Conservation (phyloP, 2,113 vertebrate genomes). For the Merops nubicus region DNA sequence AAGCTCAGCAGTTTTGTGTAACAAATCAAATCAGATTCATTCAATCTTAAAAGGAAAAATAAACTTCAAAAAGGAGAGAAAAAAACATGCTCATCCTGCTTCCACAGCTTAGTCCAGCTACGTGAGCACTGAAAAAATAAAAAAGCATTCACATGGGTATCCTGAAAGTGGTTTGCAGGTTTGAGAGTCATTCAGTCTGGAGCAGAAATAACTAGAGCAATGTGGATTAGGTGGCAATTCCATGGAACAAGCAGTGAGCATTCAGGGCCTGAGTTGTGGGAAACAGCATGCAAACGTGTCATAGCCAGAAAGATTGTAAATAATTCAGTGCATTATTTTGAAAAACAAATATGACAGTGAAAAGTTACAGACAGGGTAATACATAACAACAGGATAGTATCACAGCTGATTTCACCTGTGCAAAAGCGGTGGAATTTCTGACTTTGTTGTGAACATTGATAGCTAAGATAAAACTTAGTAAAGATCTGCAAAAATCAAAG, state of each 20-base stretch:
- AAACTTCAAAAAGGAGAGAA: rapidly evolving
- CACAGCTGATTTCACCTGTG: not conserved
- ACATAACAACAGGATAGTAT: not conserved
- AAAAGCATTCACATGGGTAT: not conserved
- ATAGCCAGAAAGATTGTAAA: not conserved
- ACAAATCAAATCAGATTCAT: not conserved
- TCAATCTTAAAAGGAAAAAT: not conserved
- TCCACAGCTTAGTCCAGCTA: not conserved
- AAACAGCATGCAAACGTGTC: not conserved
- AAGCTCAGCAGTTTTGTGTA: not conserved
- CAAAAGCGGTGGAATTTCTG: not conserved
- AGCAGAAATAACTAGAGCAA: not conserved
- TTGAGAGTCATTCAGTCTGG: not conserved
- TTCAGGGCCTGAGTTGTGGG: not conserved
- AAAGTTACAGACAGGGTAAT: not conserved
- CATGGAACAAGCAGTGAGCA: not conserved
- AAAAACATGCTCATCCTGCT: rapidly evolving
- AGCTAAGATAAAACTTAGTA: not conserved
- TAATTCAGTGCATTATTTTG: not conserved
- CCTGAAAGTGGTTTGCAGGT: not conserved
- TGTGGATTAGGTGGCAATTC: not conserved
- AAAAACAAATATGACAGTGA: not conserved
- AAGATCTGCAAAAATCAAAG: not conserved
- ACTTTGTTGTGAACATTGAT: not conserved
- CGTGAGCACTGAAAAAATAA: not conserved